Evolutionary conservation across 2,888 invertebrate genomes (phyloP).

Genomic region (Incurvaria masculella): DNA sequence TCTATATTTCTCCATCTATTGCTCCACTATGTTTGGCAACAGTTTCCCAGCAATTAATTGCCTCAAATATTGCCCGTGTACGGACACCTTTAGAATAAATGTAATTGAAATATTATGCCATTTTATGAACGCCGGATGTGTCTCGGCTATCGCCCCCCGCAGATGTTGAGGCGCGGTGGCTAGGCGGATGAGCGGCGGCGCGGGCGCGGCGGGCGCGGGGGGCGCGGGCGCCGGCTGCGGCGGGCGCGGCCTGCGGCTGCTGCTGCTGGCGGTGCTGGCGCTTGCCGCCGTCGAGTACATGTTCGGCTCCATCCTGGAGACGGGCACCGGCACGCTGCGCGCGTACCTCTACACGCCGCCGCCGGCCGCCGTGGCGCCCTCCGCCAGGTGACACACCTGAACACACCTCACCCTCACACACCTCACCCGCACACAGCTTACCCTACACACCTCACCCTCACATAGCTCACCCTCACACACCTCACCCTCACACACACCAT

Average conservation of each 20-base stretch:
- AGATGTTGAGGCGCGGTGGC: slow-evolving; percentile 28
- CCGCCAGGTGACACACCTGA: background rate
- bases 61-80: too few relatives aligned
- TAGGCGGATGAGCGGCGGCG: slow-evolving; percentile 25
- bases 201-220: slow-evolving; percentile 25
- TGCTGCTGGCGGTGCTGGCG: slow-evolving; percentile 55
- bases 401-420: background rate
- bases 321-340: slow-evolving; percentile 38
- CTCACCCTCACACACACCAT: background rate
- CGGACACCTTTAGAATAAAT: too few relatives aligned
- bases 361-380: slow-evolving; percentile 20
- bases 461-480: too few relatives aligned
- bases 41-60: too few relatives aligned
- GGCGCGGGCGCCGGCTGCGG: slow-evolving; percentile 43
- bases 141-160: too few relatives aligned
- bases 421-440: background rate
- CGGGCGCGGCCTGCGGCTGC: slow-evolving; percentile 48
- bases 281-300: slow-evolving; percentile 68
- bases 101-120: too few relatives aligned
- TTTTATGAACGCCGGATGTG: too few relatives aligned
- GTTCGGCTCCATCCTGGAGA: slow-evolving; percentile 62
- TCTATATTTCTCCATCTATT: too few relatives aligned
- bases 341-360: slow-evolving; percentile 48
- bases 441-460: too few relatives aligned
- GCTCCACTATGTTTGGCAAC: too few relatives aligned